These are phyloP conservation scores for Dicrurus megarhynchus DNA, from an alignment of 2,113 vertebrate species.

Conservation along the genomic window DNA sequence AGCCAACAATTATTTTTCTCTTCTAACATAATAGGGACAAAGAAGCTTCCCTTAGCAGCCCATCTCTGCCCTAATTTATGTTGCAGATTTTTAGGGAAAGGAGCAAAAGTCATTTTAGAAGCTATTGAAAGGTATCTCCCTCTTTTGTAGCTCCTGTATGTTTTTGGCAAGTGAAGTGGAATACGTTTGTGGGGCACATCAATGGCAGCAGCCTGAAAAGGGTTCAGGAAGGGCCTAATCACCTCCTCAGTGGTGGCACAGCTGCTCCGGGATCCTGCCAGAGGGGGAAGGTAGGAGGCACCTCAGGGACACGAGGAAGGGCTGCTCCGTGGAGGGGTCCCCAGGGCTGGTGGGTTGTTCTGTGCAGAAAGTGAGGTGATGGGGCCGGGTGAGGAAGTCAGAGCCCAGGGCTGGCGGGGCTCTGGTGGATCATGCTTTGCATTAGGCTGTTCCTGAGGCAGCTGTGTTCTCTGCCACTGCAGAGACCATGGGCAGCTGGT, in stretches of 20 bases:
- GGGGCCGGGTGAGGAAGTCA: neutral
- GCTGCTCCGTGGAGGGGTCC: neutral
- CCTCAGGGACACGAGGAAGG: neutral
- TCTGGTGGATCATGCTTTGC: neutral
- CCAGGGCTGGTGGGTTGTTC: neutral
- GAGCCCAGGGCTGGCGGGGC: neutral
- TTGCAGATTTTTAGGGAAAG: slow-evolving; percentile 41
- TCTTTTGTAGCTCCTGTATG: slow-evolving; percentile 1
- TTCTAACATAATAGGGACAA: slow-evolving; percentile 35
- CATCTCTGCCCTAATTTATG: slow-evolving; percentile 34
- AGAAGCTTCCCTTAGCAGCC: slow-evolving; percentile 20
- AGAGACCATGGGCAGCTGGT: neutral
- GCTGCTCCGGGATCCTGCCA: neutral
- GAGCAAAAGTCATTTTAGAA: slow-evolving; percentile 53
- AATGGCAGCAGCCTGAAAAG: neutral
- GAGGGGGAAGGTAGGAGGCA: neutral
- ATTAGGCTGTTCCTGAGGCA: neutral
- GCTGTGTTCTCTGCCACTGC: neutral
- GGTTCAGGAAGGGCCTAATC: neutral
- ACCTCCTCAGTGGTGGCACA: neutral
- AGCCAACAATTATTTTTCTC: slow-evolving; percentile 56
- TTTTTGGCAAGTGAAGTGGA: slow-evolving; percentile 18
- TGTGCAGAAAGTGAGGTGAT: neutral
- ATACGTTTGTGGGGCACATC: slow-evolving; percentile 10
- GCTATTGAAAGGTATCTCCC: neutral